Conservation (phyloP, 2,888 invertebrate genomes). For the Meteorus colon region DNA sequence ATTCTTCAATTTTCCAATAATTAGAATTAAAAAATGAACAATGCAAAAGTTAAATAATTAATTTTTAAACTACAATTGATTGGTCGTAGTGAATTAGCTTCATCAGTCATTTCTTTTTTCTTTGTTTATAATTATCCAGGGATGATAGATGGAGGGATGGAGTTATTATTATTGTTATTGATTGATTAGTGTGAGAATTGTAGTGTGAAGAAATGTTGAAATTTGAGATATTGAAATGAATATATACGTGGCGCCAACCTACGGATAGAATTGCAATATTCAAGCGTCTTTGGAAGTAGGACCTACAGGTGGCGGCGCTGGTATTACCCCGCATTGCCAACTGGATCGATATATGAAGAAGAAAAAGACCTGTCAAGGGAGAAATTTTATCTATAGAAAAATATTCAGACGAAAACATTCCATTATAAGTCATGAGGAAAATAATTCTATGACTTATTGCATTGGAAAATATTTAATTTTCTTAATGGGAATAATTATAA, state of each 20-base stretch:
- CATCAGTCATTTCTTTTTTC: no score
- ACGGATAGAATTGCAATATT: slow-evolving; percentile 43
- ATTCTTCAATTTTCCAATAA: neutral
- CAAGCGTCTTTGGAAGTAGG: slow-evolving; percentile 46
- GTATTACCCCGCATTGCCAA: slow-evolving; percentile 34
- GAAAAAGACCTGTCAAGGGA: neutral
- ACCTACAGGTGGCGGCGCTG: slow-evolving; percentile 54
- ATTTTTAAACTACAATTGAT: no score
- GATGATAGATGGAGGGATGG: no score
- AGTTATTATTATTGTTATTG: no score
- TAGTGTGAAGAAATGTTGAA: neutral
- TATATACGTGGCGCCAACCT: slow-evolving; percentile 52
- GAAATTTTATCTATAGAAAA: neutral
- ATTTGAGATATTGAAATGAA: slow-evolving; percentile 21
- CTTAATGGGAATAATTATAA: no score
- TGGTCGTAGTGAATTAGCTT: no score
- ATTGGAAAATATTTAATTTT: no score
- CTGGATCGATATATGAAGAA: slow-evolving; percentile 1
- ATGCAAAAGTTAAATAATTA: neutral
- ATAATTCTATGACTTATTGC: no score
- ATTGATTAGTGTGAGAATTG: no score
- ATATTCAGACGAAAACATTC: neutral
- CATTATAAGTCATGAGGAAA: neutral
- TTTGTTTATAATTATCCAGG: no score
- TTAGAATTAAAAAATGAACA: slow-evolving; percentile 16